These are phyloP conservation scores for Choreutis nemorana DNA, from an alignment of 2,888 invertebrate species.

Conservation along the genomic window DNA sequence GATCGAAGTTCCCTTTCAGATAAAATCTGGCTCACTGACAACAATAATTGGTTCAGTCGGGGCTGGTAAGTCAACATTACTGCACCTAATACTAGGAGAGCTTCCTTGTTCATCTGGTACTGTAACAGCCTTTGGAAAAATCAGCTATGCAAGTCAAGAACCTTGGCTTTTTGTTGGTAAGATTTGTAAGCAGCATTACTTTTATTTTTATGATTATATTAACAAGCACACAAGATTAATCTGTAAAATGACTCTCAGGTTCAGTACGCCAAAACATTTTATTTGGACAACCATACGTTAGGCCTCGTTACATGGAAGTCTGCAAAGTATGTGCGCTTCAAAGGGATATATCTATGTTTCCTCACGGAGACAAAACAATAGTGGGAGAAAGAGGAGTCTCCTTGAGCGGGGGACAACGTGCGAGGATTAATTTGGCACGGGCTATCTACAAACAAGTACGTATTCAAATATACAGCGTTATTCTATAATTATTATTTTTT, in stretches of 20 bases:
- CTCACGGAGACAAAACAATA: constrained; percentile 82
- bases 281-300: constrained; percentile 78
- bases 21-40: constrained; percentile 47
- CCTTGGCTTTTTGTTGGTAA: constrained; percentile 80
- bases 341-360: constrained; percentile 77
- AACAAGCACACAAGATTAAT: background rate
- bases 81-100: constrained; percentile 78
- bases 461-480: background rate
- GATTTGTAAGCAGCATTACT: constrained; percentile 61
- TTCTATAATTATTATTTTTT: background rate
- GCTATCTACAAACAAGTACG: constrained; percentile 69
- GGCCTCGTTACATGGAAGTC: constrained; percentile 68
- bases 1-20: no score
- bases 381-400: constrained; percentile 88
- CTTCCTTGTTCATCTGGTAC: constrained; percentile 72
- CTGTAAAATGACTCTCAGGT: constrained; percentile 27
- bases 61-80: constrained; percentile 66
- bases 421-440: constrained; percentile 69
- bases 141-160: constrained; percentile 83
- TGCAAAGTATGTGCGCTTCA: constrained; percentile 76
- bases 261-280: constrained; percentile 92
- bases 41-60: constrained; percentile 72
- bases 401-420: constrained; percentile 83
- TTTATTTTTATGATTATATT: constrained; percentile 16
- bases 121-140: constrained; percentile 66